phyloP scores from a whole-genome alignment of 2,113 vertebrate species.

The Coregonus clupeaformis region DNA sequence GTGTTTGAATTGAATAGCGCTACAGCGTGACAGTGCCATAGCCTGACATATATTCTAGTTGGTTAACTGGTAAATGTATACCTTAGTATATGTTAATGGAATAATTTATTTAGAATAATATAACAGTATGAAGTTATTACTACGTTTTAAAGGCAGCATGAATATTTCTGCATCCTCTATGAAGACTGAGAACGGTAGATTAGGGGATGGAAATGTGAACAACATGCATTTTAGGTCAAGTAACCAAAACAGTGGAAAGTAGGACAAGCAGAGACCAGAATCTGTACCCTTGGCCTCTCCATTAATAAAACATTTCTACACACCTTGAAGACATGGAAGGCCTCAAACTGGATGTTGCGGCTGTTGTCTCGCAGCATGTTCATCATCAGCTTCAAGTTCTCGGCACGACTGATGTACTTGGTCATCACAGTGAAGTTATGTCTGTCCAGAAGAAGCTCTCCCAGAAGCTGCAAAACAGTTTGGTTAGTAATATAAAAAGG shows the following conservation, averaged over 20 bases:
- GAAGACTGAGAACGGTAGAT: too few species aligned
- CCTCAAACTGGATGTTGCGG: constrained; percentile 98
- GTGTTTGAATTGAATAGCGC: neutral
- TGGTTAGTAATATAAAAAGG: neutral
- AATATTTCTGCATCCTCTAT: too few species aligned
- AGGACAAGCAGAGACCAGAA: neutral
- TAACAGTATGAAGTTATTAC: too few species aligned
- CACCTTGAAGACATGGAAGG: constrained; percentile 98
- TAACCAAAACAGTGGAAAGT: neutral
- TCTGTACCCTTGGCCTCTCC: neutral
- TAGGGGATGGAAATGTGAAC: too few species aligned
- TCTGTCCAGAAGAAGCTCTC: constrained; percentile 91
- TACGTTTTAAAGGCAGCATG: too few species aligned
- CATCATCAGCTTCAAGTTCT: constrained; percentile 98
- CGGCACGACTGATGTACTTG: constrained; percentile 93
- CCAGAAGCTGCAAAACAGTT: constrained; percentile 79
- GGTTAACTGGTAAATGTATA: too few species aligned
- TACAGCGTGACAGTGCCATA: neutral
- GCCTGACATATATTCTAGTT: neutral
- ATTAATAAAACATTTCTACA: neutral
- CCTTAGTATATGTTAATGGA: too few species aligned
- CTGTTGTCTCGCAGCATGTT: constrained; percentile 94
- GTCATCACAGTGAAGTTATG: constrained; percentile 97
- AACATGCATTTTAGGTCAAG: neutral
- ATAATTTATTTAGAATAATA: too few species aligned